Evolutionary conservation across 1,140 invertebrate species (phyloP), one percentile per base, ranked within the genome.

Genomic region (Pseudomyrmex gracilis): DNA sequence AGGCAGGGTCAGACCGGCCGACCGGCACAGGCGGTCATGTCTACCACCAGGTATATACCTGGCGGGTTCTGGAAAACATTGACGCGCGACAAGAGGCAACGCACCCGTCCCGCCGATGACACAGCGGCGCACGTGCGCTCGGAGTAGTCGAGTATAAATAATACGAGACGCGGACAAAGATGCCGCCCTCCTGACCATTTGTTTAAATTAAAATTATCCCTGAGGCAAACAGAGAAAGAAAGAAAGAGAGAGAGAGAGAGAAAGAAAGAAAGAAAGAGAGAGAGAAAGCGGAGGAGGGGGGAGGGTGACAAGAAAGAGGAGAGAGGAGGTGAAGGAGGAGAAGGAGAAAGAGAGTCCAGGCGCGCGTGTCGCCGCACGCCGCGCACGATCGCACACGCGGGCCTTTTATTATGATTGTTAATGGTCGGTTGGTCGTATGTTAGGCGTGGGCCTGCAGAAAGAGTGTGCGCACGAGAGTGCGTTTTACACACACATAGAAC

Each of bases 131-230:
- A 94, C 93, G 93, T 94, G 93, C 91, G 90, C 89, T 85, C 88
- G 82, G 90, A 90, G 90, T 91, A 93, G 92, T 92, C 88, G 87
- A 86, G 92, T 93, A 94, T 94, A 94, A 94, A 94, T 94, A 94
- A 94, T 94, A 92, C 90, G 90, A 92, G 93, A 94, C 93, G 90
- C 89, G 91, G 92, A 94, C 94, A 94, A 94, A 94, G 94, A 94
- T 92, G 92, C 93, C 94, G 94, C 93, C 92, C 92, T 90, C 89
- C 87, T 89, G 90, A 92, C 92, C 94, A 94, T 94, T 94, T 94
- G 93, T 94, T 94, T 94, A 93, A 94, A 94, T 94, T 94, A 94
- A 94, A 94, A 94, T 94, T 93, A 93, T 94, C 91, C 88, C 83
- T 84, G 76, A 70, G 60, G 66, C 22, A 49, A 34, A 34, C 49